phyloP scores from a whole-genome alignment of 2,797 vertebrate species.

The Pipistrellus pygmaeus region DNA sequence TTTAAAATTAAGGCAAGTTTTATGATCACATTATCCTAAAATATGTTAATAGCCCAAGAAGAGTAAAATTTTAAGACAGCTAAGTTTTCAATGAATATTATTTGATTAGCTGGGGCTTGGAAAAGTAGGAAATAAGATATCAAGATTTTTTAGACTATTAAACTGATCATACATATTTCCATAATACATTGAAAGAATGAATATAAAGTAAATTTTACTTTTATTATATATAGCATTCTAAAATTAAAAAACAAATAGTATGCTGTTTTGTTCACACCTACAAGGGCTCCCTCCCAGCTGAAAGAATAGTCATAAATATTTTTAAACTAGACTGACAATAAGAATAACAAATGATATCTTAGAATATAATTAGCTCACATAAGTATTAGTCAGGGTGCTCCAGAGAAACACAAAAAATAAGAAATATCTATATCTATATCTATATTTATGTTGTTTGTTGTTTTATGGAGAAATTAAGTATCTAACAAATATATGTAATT shows the following conservation, averaged over 20 bases:
- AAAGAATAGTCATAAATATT: background rate
- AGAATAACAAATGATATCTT: background rate
- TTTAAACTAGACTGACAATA: background rate
- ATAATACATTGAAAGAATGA: background rate
- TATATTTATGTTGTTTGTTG: background rate
- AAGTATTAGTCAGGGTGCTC: background rate
- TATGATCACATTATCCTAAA: background rate
- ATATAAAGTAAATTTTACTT: background rate
- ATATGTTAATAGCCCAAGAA: background rate
- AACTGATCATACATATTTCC: background rate
- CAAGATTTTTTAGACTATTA: background rate
- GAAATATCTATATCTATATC: background rate
- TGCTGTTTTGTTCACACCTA: background rate
- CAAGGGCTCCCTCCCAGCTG: background rate
- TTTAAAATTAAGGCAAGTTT: slow-evolving; percentile 1
- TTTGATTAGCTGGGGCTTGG: background rate
- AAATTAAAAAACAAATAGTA: background rate
- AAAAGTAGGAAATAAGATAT: background rate
- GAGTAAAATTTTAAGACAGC: background rate
- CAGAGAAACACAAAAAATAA: background rate
- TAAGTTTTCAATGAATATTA: background rate
- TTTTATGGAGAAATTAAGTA: background rate
- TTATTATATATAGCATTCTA: background rate
- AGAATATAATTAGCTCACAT: background rate
- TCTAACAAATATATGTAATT: background rate